phyloP scores from a whole-genome alignment of 2,888 invertebrate species.

The Orthosia gothica region DNA sequence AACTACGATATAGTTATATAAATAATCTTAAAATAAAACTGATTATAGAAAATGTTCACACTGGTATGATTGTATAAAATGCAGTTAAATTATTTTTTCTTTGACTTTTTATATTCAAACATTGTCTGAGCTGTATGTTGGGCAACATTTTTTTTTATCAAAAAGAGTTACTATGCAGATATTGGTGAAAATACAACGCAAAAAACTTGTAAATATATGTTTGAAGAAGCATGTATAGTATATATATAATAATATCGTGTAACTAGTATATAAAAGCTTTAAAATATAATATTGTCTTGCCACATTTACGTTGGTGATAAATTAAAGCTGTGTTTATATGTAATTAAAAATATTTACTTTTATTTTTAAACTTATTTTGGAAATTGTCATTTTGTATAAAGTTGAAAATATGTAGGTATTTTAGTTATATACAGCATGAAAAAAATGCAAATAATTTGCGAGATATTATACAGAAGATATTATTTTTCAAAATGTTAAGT shows the following conservation, averaged over 20 bases:
- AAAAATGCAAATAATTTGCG: constrained; percentile 4
- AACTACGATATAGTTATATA: background rate
- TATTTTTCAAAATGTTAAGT: constrained; percentile 29
- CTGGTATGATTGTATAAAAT: background rate
- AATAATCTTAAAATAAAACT: background rate
- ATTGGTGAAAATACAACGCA: background rate
- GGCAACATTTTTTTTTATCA: background rate
- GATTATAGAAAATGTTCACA: background rate
- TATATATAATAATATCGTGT: constrained; percentile 12
- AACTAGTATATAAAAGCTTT: constrained; percentile 64
- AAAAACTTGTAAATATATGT: background rate
- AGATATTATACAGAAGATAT: constrained; percentile 50
- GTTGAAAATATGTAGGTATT: background rate
- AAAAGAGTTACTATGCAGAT: background rate
- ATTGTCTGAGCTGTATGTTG: background rate
- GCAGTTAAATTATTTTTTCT: too few species aligned
- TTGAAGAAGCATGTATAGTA: background rate
- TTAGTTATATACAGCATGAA: background rate
- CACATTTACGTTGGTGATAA: constrained; percentile 49
- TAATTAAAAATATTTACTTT: background rate
- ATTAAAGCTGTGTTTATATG: background rate
- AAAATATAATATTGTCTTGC: constrained; percentile 65
- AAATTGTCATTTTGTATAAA: background rate
- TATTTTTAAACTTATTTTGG: background rate
- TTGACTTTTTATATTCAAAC: too few species aligned